phyloP scores from a whole-genome alignment of 2,113 vertebrate species.

The Poeciliopsis retropinna region DNA sequence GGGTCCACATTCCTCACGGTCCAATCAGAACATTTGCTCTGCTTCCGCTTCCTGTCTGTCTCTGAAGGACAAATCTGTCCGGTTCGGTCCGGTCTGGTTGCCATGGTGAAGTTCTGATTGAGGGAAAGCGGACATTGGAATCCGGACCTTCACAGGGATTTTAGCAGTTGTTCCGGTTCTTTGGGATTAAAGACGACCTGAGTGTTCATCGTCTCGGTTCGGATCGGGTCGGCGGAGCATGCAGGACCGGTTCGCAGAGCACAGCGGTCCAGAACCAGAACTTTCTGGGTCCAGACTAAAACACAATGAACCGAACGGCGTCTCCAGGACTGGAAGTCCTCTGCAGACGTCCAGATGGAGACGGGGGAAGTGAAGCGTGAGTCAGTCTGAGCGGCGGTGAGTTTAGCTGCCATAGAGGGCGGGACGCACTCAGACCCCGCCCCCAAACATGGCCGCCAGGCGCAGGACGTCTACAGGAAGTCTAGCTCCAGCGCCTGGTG shows the following conservation, averaged over 20 bases:
- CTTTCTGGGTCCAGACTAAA: neutral
- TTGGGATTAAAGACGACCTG: neutral
- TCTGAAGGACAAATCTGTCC: too few relatives aligned
- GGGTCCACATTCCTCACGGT: too few relatives aligned
- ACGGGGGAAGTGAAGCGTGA: slow-evolving; percentile 30
- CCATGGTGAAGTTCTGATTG: neutral
- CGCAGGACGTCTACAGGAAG: slow-evolving; percentile 85
- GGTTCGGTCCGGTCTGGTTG: neutral
- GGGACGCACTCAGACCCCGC: slow-evolving; percentile 40
- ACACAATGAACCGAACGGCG: neutral
- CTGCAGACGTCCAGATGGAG: neutral
- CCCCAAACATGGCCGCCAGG: slow-evolving; percentile 24
- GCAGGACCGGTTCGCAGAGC: too few relatives aligned
- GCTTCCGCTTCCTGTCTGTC: neutral
- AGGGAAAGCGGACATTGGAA: too few relatives aligned
- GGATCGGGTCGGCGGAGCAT: neutral
- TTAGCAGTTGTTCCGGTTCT: neutral
- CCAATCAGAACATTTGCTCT: too few relatives aligned
- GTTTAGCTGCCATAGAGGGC: slow-evolving; percentile 77
- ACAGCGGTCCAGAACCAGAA: too few relatives aligned
- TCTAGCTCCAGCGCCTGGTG: slow-evolving; percentile 97
- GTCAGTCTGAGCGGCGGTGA: slow-evolving; percentile 55
- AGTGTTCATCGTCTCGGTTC: neutral
- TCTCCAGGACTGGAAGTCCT: neutral
- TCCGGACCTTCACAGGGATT: too few relatives aligned